Conservation (phyloP, 2,797 vertebrate genomes). For the Danio choprae region DNA sequence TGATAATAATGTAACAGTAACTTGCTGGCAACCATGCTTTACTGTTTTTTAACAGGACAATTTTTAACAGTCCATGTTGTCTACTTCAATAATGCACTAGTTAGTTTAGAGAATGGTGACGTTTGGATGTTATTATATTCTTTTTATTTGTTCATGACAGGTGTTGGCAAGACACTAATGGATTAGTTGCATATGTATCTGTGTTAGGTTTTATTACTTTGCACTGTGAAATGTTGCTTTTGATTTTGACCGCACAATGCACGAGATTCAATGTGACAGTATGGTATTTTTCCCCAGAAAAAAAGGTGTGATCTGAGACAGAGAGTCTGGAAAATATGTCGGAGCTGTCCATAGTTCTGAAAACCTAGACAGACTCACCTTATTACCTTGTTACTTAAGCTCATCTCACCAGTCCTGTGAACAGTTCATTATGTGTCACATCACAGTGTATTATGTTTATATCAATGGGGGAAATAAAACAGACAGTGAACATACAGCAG, state of each 20-base stretch:
- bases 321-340: background rate
- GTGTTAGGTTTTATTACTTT: no score
- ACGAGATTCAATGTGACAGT: background rate
- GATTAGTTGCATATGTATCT: no score
- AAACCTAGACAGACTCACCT: background rate
- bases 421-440: no score
- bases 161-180: no score
- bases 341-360: slow-evolving; percentile 43
- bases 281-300: background rate
- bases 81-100: background rate
- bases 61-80: no score
- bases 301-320: background rate
- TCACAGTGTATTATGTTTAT: background rate
- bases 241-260: background rate
- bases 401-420: no score
- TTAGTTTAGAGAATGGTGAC: background rate
- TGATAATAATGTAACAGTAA: no score
- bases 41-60: no score
- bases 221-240: background rate
- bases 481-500: no score
- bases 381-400: background rate
- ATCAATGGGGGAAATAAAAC: no score
- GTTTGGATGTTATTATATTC: background rate
- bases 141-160: background rate
- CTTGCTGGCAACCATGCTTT: no score